Evolutionary conservation across 2,888 invertebrate genomes (phyloP), one percentile per base, ranked within the genome.

Genomic region (Andrena minutula): DNA sequence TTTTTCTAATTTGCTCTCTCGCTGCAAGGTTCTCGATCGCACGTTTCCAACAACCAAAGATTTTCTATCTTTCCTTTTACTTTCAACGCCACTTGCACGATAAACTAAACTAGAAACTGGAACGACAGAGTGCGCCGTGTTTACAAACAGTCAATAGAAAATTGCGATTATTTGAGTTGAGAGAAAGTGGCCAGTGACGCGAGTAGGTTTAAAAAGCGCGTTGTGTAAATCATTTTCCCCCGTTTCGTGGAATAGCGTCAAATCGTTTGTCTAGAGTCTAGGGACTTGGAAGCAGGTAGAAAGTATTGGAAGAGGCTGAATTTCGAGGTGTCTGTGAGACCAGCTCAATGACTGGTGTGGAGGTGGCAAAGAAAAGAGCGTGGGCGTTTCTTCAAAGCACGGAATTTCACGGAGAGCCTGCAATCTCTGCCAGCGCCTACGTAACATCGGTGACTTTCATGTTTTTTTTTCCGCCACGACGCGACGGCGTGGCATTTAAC

Each of bases 151-250:
- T 68, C 58, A 53, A 80, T 76, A 82, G 80, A 80, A 80, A 82
- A 71, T 68, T 41, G 20, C 56, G 65, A 63, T 75, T 53, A 64
- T 69, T 56, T 56, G 7, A n/a, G 28, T 30, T 12, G 32, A 7
- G 81, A 82, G 82, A 82, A 82, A 82, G 82, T 76, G 12, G 47
- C 16, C 10, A 20, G 68, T 68, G 76, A 68, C 63, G 41, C 60
- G 79, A 60, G 41, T 56, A 75, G 58, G 61, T 60, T 64, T 68
- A 80, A 69, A 75, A 61, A 58, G 56, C 41, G 8, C n/a, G 76
- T 76, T 82, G 80, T 68, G 66, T 76, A 72, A 82, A 72, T 30
- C 12, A 56, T 58, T 72, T 68, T 61, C 76, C 35, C 51, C 35
- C 28, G 58, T 47, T 56, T 35, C 30, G 28, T 32, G 12, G 30